Percentiles rank a stretch among this genome's conserved stretches.
These are phyloP conservation scores for Thumatha senex DNA, from an alignment of 2,888 invertebrate genomes.

Conservation along the genomic window DNA sequence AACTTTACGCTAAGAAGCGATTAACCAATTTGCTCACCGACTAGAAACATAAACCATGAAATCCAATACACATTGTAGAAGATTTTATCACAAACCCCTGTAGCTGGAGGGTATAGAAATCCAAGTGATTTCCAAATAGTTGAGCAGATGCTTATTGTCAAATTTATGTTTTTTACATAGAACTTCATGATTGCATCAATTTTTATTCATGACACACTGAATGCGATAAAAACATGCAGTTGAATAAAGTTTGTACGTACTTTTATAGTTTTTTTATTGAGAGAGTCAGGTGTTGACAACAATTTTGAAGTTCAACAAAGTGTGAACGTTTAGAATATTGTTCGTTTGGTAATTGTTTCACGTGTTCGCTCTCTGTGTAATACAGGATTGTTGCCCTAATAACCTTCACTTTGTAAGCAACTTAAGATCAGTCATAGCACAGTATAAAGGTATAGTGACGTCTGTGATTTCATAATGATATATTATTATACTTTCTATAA, in stretches of 20 bases:
- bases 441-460: too few relatives aligned
- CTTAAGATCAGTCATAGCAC: too few relatives aligned
- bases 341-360: not conserved
- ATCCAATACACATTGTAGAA: constrained; percentile 25
- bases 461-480: too few relatives aligned
- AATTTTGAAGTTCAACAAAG: constrained; percentile 7
- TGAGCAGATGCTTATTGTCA: constrained; percentile 30
- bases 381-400: too few relatives aligned
- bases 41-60: constrained; percentile 32
- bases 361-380: too few relatives aligned
- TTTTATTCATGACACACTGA: not conserved
- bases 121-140: constrained; percentile 35
- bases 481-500: too few relatives aligned
- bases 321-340: constrained; percentile 1
- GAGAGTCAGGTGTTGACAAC: constrained; percentile 7
- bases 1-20: too few relatives aligned
- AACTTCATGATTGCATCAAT: constrained; percentile 24
- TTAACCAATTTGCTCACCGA: too few relatives aligned
- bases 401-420: too few relatives aligned
- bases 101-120: constrained; percentile 22
- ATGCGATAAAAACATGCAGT: not conserved
- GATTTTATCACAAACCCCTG: constrained; percentile 2
- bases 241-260: not conserved
- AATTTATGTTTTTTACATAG: constrained; percentile 30
- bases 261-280: not conserved